Percentiles rank a stretch among this genome's conserved stretches.
phyloP scores from a whole-genome alignment of 1,140 invertebrate species.

The Calosoma granatense region DNA sequence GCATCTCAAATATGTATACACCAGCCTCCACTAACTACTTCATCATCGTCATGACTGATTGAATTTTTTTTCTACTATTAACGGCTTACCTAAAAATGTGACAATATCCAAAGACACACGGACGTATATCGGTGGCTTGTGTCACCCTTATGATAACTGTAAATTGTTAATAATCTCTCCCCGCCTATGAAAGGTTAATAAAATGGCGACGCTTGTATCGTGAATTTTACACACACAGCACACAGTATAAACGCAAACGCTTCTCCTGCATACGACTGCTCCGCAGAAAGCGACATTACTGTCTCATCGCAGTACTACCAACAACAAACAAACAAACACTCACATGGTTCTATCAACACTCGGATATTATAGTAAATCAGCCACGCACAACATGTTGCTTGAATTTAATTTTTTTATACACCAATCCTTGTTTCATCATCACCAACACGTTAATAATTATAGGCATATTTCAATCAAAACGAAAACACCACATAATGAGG shows the following conservation, averaged over 20 bases:
- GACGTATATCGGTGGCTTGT: background rate
- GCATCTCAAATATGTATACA: background rate
- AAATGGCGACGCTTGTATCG: slow-evolving; percentile 40
- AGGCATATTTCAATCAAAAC: too few relatives aligned
- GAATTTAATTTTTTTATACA: too few relatives aligned
- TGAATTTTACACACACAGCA: background rate
- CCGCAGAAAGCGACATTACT: background rate
- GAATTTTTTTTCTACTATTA: too few relatives aligned
- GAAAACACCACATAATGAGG: too few relatives aligned
- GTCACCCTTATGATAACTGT: slow-evolving; percentile 1
- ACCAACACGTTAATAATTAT: too few relatives aligned
- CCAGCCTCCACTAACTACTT: too few relatives aligned
- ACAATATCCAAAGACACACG: background rate
- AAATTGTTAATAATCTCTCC: slow-evolving; percentile 27
- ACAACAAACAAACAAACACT: too few relatives aligned
- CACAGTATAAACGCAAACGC: background rate
- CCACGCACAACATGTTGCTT: too few relatives aligned
- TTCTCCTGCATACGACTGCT: background rate
- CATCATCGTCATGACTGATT: too few relatives aligned
- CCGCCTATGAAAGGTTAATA: slow-evolving; percentile 42
- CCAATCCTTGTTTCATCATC: too few relatives aligned
- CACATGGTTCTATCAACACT: too few relatives aligned
- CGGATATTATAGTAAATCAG: too few relatives aligned
- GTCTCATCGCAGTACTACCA: background rate
- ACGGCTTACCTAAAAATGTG: background rate